These are phyloP conservation scores for Nysson spinosus DNA, from an alignment of 2,888 invertebrate species.

Conservation along the genomic window DNA sequence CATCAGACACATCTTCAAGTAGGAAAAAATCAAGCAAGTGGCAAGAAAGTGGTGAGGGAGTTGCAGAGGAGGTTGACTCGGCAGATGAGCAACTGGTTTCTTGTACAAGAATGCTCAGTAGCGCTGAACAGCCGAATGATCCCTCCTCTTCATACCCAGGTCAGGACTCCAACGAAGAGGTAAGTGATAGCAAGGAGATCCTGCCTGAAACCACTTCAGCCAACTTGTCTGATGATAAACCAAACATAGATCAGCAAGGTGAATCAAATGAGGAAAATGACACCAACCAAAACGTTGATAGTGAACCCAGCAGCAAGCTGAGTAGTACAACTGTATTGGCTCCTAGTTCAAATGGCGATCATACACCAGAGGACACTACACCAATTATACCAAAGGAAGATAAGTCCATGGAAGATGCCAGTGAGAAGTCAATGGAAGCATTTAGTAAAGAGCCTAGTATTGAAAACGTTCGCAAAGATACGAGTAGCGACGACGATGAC, in stretches of 20 bases:
- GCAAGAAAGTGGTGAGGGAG: slow-evolving; percentile 71
- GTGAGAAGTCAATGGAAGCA: slow-evolving; percentile 31
- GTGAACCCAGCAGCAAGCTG: slow-evolving; percentile 45
- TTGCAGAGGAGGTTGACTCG: slow-evolving; percentile 75
- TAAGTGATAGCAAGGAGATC: slow-evolving; percentile 77
- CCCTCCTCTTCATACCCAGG: slow-evolving; percentile 71
- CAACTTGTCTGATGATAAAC: slow-evolving; percentile 77
- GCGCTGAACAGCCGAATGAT: slow-evolving; percentile 66
- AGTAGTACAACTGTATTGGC: slow-evolving; percentile 36
- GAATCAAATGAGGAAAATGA: slow-evolving; percentile 62
- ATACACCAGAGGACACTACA: slow-evolving; percentile 32
- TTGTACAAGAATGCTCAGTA: slow-evolving; percentile 59
- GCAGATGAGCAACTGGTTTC: slow-evolving; percentile 72
- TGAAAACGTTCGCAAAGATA: slow-evolving; percentile 34
- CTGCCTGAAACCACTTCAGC: slow-evolving; percentile 76
- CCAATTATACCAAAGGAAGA: slow-evolving; percentile 42
- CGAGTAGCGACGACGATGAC: slow-evolving; percentile 53
- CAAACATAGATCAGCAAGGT: slow-evolving; percentile 75
- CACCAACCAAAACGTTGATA: slow-evolving; percentile 59
- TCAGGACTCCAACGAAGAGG: slow-evolving; percentile 76
- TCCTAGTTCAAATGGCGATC: slow-evolving; percentile 51
- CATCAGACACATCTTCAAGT: slow-evolving; percentile 67
- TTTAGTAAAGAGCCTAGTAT: slow-evolving; percentile 32
- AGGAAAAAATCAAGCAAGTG: slow-evolving; percentile 73
- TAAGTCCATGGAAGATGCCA: slow-evolving; percentile 36